Evolutionary conservation across 1,140 invertebrate species (phyloP).

Genomic region (Periplaneta americana): DNA sequence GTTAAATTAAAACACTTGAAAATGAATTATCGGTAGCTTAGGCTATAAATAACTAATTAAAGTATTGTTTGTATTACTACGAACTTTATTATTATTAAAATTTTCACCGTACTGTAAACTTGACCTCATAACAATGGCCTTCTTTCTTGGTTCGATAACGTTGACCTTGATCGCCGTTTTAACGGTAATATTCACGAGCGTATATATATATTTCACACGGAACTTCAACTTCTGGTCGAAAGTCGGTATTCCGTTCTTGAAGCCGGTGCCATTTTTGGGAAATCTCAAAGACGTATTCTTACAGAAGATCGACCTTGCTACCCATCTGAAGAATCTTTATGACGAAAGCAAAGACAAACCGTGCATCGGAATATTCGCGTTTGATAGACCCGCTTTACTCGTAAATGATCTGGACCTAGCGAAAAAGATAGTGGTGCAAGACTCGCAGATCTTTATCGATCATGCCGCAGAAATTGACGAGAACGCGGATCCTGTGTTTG

Average conservation of each 20-base stretch:
- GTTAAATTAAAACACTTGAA: too few species aligned
- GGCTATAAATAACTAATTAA: too few species aligned
- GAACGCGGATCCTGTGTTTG: constrained; percentile 41
- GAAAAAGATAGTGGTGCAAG: constrained; percentile 44
- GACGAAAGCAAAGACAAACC: background rate
- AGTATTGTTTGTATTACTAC: too few species aligned
- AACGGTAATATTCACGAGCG: too few species aligned
- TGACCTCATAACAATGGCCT: too few species aligned
- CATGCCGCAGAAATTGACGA: constrained; percentile 39
- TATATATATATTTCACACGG: constrained; percentile 37
- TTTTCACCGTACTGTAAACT: too few species aligned
- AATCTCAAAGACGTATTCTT: constrained; percentile 29
- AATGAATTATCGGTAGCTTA: too few species aligned
- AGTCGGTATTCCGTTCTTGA: constrained; percentile 34
- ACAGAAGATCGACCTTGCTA: constrained; percentile 14
- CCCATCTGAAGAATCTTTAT: background rate
- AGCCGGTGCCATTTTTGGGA: constrained; percentile 40
- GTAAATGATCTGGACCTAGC: constrained; percentile 40
- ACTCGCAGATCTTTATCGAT: constrained; percentile 49
- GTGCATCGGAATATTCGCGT: constrained; percentile 36
- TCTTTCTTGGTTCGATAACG: too few species aligned
- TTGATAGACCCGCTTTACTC: constrained; percentile 33
- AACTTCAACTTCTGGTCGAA: constrained; percentile 42
- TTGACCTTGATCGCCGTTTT: too few species aligned
- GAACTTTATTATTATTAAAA: too few species aligned